phyloP scores from a whole-genome alignment of 1,140 invertebrate species.

The Chironomus tepperi region DNA sequence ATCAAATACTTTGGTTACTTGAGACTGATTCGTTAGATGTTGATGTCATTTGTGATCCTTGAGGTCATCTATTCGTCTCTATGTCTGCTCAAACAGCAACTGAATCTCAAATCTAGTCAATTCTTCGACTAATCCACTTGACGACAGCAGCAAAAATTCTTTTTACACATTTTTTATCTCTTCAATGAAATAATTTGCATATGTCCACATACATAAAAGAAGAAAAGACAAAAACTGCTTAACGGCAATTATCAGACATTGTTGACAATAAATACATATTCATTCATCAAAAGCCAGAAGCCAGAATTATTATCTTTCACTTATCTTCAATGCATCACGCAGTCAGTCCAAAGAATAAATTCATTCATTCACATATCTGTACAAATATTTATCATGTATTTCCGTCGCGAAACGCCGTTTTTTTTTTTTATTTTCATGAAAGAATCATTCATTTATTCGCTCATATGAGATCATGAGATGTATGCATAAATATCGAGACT shows the following conservation, averaged over 20 bases:
- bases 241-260: slow-evolving; percentile 1
- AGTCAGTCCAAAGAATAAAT: neutral
- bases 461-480: neutral
- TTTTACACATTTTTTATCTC: no score
- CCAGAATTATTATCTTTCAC: neutral
- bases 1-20: no score
- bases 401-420: neutral
- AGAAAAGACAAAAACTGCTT: neutral
- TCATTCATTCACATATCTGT: neutral
- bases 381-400: slow-evolving; percentile 10
- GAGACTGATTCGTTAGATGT: no score
- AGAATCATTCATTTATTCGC: neutral
- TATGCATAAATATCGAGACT: neutral
- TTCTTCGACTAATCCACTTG: no score
- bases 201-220: no score
- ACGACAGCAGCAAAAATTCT: no score
- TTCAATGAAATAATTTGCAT: no score
- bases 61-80: no score
- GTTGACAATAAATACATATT: neutral
- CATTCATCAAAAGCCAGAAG: neutral
- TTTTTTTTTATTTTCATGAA: no score
- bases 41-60: no score
- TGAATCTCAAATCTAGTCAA: no score
- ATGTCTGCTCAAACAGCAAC: no score
- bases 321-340: neutral